Conservation (phyloP, 1,140 invertebrate genomes). For the Danaus plexippus region DNA sequence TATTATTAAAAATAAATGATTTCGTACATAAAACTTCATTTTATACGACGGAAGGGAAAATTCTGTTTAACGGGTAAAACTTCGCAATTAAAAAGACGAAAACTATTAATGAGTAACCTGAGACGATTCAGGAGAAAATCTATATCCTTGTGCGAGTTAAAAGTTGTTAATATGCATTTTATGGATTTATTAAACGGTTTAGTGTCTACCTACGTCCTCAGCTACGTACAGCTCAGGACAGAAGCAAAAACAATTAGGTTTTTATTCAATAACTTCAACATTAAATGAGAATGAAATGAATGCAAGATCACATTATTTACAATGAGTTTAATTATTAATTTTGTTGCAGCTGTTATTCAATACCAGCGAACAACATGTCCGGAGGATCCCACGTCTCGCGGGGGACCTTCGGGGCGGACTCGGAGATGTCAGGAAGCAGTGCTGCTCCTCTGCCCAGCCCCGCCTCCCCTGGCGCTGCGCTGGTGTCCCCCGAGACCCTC, state of each 20-base stretch:
- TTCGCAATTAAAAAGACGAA: constrained; percentile 8
- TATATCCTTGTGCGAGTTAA: too few relatives aligned
- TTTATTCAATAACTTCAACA: too few relatives aligned
- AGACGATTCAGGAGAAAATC: constrained; percentile 10
- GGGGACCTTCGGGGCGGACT: constrained; percentile 55
- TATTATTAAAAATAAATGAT: too few relatives aligned
- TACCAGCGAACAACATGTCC: constrained; percentile 74
- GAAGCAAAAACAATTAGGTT: too few relatives aligned
- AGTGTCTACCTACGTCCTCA: too few relatives aligned
- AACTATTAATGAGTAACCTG: constrained; percentile 21
- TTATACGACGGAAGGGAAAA: too few relatives aligned
- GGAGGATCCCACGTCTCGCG: constrained; percentile 72
- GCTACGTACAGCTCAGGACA: too few relatives aligned
- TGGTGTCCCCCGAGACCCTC: constrained; percentile 81
- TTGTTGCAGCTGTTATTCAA: constrained; percentile 73
- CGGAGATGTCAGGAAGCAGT: constrained; percentile 49
- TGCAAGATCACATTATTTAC: too few relatives aligned
- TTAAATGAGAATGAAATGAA: too few relatives aligned
- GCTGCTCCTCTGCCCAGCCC: constrained; percentile 76
- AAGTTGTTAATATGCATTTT: too few relatives aligned
- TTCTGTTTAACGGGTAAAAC: neutral
- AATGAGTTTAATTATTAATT: constrained; percentile 10
- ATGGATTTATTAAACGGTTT: too few relatives aligned
- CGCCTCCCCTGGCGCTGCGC: constrained; percentile 78
- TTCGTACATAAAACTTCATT: too few relatives aligned